A percentile compares a stretch with the other conserved stretches of the same genome.
Evolutionary conservation across 1,140 invertebrate species (phyloP).

Genomic region (Bombus haemorrhoidalis): DNA sequence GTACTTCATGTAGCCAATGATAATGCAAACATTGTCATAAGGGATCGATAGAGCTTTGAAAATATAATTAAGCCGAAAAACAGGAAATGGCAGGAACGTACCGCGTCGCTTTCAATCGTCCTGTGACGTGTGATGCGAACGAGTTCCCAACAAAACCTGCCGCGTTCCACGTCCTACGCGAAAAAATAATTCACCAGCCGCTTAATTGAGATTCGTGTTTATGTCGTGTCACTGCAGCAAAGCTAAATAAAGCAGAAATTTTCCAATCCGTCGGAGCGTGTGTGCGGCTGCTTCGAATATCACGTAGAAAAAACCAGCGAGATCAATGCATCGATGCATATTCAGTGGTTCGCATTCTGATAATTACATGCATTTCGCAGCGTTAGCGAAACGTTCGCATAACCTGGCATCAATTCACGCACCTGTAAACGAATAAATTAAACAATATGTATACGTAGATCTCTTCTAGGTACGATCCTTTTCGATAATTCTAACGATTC

Average conservation of each 20-base stretch:
- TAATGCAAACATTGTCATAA: no score
- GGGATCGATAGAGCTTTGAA: background rate
- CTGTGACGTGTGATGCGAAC: background rate
- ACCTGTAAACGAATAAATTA: background rate
- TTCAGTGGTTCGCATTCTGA: background rate
- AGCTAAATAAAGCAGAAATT: constrained; percentile 1
- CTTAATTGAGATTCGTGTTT: constrained; percentile 17
- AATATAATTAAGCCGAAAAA: constrained; percentile 16
- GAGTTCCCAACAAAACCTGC: background rate
- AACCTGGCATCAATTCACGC: background rate
- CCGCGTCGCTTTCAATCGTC: background rate
- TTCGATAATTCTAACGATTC: no score
- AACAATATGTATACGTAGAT: background rate
- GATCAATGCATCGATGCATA: background rate
- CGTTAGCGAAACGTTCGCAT: background rate
- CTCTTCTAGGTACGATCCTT: no score
- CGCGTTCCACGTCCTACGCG: no score
- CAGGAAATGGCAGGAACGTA: background rate
- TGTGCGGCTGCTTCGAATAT: no score
- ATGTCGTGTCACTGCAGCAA: background rate
- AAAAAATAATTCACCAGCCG: constrained; percentile 13
- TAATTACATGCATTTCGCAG: constrained; percentile 24
- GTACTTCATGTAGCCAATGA: no score
- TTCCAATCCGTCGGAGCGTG: background rate
- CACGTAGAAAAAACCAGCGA: background rate